Evolutionary conservation across 2,888 invertebrate species (phyloP).

Genomic region (Marasmarcha lunaedactyla): DNA sequence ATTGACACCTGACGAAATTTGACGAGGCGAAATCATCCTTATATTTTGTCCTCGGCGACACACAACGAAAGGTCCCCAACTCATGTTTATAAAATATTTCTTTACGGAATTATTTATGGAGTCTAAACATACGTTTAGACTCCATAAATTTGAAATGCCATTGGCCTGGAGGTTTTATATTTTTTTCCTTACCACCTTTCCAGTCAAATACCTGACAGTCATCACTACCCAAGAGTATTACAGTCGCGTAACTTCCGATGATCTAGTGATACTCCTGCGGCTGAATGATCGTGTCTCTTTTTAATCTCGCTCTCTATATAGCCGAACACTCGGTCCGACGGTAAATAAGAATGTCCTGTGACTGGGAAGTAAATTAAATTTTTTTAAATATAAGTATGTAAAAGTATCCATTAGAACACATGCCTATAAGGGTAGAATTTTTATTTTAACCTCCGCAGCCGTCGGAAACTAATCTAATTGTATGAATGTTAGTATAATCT

Average conservation of each 20-base stretch:
- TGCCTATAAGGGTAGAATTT: too few relatives aligned
- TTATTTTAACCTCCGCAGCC: too few relatives aligned
- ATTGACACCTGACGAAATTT: neutral
- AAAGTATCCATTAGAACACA: too few relatives aligned
- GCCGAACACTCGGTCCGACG: slow-evolving; percentile 2
- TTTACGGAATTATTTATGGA: too few relatives aligned
- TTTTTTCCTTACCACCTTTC: slow-evolving; percentile 2
- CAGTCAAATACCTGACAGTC: slow-evolving; percentile 5
- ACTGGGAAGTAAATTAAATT: slow-evolving; percentile 1
- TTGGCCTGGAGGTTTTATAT: slow-evolving; percentile 8
- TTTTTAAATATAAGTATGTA: neutral
- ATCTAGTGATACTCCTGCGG: slow-evolving; percentile 4
- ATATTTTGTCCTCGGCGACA: slow-evolving; percentile 6
- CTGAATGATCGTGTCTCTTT: slow-evolving; percentile 1
- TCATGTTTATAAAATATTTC: slow-evolving; percentile 5
- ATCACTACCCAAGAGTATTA: slow-evolving; percentile 4
- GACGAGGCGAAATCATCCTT: neutral
- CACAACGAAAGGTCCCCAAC: slow-evolving; percentile 5
- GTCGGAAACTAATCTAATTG: too few relatives aligned
- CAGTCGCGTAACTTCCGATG: neutral
- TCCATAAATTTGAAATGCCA: slow-evolving; percentile 12
- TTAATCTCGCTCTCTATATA: slow-evolving; percentile 4
- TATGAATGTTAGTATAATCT: too few relatives aligned
- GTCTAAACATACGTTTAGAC: slow-evolving; percentile 3
- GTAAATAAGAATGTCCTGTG: slow-evolving; percentile 3